Percentiles rank a stretch among this genome's conserved stretches.
These are phyloP conservation scores for Trissolcus basalis DNA, from an alignment of 1,140 invertebrate species.

Conservation along the genomic window DNA sequence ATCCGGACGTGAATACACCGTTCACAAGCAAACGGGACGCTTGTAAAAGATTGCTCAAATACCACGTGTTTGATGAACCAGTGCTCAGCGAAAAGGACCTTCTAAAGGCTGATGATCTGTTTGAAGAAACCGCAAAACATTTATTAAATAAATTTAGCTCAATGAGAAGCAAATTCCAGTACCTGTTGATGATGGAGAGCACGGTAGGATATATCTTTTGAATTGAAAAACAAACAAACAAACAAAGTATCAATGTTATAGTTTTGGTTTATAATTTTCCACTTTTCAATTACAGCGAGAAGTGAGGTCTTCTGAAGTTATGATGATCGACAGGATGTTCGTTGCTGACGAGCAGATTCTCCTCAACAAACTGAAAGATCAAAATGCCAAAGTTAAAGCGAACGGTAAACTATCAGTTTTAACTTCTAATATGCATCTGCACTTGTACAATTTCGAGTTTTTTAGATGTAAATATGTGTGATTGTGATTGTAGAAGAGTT, in stretches of 20 bases:
- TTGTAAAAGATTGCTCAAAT: conserved; percentile 86
- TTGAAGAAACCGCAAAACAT: conserved; percentile 84
- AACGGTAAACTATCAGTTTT: no score
- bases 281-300: conserved; percentile 76
- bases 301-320: conserved; percentile 82
- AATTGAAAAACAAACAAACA: no score
- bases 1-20: conserved; percentile 86
- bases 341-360: conserved; percentile 81
- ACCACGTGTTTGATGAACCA: conserved; percentile 87
- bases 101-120: conserved; percentile 85
- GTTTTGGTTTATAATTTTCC: conserved; percentile 6
- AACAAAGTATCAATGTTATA: no score
- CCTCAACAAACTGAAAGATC: conserved; percentile 77
- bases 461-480: no score
- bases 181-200: conserved; percentile 88
- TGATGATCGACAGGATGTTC: conserved; percentile 84
- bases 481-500: conserved; percentile 64
- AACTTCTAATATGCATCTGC: no score
- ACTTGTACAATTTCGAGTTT: no score
- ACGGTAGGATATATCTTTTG: conserved; percentile 78
- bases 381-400: conserved; percentile 67
- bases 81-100: conserved; percentile 81
- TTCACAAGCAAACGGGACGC: conserved; percentile 86
- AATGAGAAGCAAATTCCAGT: conserved; percentile 87
- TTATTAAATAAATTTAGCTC: conserved; percentile 84